phyloP scores from a whole-genome alignment of 2,888 invertebrate species.

The Caenorhabditis sp. region DNA sequence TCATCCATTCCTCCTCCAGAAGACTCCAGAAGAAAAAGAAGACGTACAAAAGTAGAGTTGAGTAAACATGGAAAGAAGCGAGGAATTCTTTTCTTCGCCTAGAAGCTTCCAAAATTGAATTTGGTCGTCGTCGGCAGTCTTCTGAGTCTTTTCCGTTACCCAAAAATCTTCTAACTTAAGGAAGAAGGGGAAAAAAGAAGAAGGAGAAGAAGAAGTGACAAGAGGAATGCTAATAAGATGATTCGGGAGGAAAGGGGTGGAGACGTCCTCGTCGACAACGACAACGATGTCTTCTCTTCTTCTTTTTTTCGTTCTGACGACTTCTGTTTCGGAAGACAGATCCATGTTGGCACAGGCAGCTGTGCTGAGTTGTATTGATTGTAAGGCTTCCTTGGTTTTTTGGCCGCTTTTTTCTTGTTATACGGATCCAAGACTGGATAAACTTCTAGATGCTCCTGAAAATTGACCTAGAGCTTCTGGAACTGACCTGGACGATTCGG shows the following conservation, averaged over 20 bases:
- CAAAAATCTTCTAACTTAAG: slow-evolving; percentile 64
- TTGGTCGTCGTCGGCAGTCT: slow-evolving; percentile 37
- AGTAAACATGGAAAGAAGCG: slow-evolving; percentile 18
- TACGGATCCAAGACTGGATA: too few species aligned
- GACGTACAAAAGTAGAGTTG: slow-evolving; percentile 24
- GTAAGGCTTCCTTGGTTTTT: slow-evolving; percentile 3
- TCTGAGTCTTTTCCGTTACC: slow-evolving; percentile 17
- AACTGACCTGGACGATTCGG: too few species aligned
- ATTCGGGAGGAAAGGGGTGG: slow-evolving; percentile 11
- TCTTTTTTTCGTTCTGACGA: not conserved
- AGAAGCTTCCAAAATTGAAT: slow-evolving; percentile 55
- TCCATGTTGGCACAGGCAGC: not conserved
- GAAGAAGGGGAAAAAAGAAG: too few species aligned
- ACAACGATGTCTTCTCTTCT: too few species aligned
- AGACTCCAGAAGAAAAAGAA: not conserved
- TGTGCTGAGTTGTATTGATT: not conserved
- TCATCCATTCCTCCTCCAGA: not conserved
- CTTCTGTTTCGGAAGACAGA: not conserved
- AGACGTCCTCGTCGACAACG: slow-evolving; percentile 14
- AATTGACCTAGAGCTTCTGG: too few species aligned
- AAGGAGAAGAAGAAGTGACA: slow-evolving; percentile 47
- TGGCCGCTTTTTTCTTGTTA: not conserved
- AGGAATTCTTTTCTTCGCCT: slow-evolving; percentile 21
- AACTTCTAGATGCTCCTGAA: too few species aligned
- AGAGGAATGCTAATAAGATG: slow-evolving; percentile 64